Base-by-base conservation (phyloP, 2,113 vertebrate species). In the Chaetodon auriga region DNA sequence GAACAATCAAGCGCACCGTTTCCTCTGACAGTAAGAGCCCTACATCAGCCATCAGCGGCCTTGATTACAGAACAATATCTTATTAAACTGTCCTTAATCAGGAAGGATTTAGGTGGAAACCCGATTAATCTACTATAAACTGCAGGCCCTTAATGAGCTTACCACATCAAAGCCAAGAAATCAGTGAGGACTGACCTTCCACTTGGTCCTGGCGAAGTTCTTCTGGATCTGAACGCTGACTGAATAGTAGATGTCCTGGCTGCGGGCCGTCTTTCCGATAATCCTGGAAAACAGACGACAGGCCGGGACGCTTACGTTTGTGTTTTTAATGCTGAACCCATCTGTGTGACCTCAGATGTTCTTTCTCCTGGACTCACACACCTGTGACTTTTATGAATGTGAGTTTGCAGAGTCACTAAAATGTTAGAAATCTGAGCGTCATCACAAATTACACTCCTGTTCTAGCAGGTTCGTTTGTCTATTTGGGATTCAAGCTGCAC, bases 181-280 rank as follows among this genome's bases (percentile, higher is more conserved):
- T 75, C 46, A 16, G 46, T 7, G 55, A 35, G 1, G 18, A 91
- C 96, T 96, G 89, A 99, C 98, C 96, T 96, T 97, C 98, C 98
- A 99, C 82, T 98, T 99, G 94, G 96, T 97, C 94, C 96, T 98
- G 89, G 97, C 97, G 68, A 99, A 99, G 95, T 99, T 99, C 82
- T 98, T 99, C 89, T 99, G 97, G 87, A 99, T 99, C 95, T 99
- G 97, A 64, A 95, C 94, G 1, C 98, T 99, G 94, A 99, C 97
- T 0, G 98, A 99, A 7, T 96, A 95, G 90, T 98, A 99, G 92
- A 99, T 99, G 95, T 99, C 97, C 83, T 95, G 95, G 93, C 96
- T 96, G 19, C 97, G 95, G 36, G 97, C 97, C 11, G 97, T 98
- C 87, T 98, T 97, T 49, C 97, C 97, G 6, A 97, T 96, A 87